These are phyloP conservation scores for Pleuronectes platessa DNA, from an alignment of 2,113 vertebrate genomes.

Conservation along the genomic window DNA sequence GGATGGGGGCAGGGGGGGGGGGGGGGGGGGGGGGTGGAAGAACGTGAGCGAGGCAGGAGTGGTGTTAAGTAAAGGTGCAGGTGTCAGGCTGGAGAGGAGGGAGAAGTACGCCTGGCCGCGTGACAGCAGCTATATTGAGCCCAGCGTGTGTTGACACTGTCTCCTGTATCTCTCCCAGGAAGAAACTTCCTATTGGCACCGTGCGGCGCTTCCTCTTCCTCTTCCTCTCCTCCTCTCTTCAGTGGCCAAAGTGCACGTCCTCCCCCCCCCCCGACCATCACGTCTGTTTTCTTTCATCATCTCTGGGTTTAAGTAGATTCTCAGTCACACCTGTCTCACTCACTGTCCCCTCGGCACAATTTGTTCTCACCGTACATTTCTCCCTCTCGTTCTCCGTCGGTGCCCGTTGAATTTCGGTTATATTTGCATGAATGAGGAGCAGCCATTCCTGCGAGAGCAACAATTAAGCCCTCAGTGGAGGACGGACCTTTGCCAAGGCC, in stretches of 20 bases:
- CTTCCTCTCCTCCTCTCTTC: constrained; percentile 39
- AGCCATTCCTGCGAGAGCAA: constrained; percentile 17
- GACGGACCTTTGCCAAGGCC: constrained; percentile 16
- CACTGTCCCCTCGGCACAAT: constrained; percentile 12
- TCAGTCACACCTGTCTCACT: constrained; percentile 11
- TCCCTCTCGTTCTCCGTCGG: constrained; percentile 29
- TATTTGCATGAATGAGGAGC: constrained; percentile 26
- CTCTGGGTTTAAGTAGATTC: constrained; percentile 30
- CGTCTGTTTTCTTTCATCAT: constrained; percentile 19
- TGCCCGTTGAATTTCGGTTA: constrained; percentile 19
- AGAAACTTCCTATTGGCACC: constrained; percentile 86
- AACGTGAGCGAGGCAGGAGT: constrained; percentile 48
- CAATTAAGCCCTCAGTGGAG: constrained; percentile 31
- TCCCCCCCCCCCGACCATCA: constrained; percentile 24
- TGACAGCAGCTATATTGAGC: constrained; percentile 85
- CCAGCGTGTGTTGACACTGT: constrained; percentile 83
- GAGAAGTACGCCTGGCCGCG: constrained; percentile 75
- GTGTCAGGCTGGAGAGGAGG: constrained; percentile 69
- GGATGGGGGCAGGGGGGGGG: background rate
- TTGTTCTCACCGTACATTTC: constrained; percentile 2
- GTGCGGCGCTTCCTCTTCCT: constrained; percentile 73
- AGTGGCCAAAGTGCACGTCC: constrained; percentile 43
- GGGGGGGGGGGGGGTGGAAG: background rate
- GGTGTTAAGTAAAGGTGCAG: constrained; percentile 59
- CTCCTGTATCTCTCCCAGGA: constrained; percentile 83